A percentile compares a stretch with the other conserved stretches of the same genome.
Evolutionary conservation across 2,888 invertebrate species (phyloP).

Genomic region (Metellina segmentata): DNA sequence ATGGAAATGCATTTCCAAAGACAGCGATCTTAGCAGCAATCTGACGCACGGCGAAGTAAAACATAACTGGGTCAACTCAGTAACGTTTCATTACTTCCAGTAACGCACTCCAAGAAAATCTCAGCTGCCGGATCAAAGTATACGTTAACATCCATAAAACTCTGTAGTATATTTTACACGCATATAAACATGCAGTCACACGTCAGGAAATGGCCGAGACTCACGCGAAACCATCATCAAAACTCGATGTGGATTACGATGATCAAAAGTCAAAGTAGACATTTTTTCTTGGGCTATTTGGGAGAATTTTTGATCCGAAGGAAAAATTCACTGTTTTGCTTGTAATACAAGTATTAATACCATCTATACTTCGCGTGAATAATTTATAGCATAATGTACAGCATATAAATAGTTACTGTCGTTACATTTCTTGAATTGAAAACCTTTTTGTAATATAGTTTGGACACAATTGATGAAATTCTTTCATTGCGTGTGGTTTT

Average conservation of each 20-base stretch:
- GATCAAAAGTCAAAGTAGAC: constrained; percentile 28
- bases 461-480: not conserved
- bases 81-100: no score
- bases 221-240: constrained; percentile 52
- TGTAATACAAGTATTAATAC: not conserved
- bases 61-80: no score
- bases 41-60: no score
- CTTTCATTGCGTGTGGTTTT: not conserved
- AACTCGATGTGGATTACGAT: not conserved
- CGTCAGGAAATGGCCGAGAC: constrained; percentile 14
- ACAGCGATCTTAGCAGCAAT: no score
- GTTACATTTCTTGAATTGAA: no score
- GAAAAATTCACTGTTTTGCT: not conserved
- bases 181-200: constrained; percentile 58
- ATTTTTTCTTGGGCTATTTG: not conserved
- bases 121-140: constrained; percentile 13
- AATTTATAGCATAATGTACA: not conserved
- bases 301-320: constrained; percentile 14
- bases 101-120: not conserved
- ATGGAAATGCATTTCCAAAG: no score
- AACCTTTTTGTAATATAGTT: not conserved
- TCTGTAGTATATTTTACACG: constrained; percentile 45
- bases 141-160: constrained; percentile 22
- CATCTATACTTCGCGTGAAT: not conserved
- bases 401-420: no score